Conservation (phyloP, 2,888 invertebrate genomes). For the Zhuqinia jingwanae region DNA sequence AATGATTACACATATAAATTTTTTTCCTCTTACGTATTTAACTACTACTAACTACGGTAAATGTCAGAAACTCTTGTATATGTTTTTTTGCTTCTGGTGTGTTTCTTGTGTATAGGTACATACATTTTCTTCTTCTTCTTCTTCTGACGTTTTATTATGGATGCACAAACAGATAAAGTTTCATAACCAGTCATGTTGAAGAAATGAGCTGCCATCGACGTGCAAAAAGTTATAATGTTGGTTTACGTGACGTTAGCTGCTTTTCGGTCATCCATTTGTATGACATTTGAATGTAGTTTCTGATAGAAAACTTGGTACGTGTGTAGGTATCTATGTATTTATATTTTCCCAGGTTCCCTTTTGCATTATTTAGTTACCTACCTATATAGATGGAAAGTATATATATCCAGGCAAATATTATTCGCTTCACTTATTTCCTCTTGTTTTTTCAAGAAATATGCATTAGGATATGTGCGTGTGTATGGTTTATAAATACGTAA, state of each 20-base stretch:
- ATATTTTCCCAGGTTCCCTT: background rate
- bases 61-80: conserved; percentile 16
- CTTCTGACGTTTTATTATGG: conserved; percentile 54
- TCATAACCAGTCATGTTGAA: conserved; percentile 43
- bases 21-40: conserved; percentile 12
- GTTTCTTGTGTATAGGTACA: too few species aligned
- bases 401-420: too few species aligned
- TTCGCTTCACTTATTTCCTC: too few species aligned
- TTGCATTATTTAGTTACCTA: background rate
- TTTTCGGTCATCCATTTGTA: conserved; percentile 12
- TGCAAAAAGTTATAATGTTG: background rate
- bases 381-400: too few species aligned
- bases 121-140: background rate
- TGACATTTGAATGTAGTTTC: conserved; percentile 4
- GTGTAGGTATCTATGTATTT: background rate
- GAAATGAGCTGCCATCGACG: conserved; percentile 23
- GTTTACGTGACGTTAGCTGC: conserved; percentile 7
- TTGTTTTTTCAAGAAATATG: background rate
- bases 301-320: background rate
- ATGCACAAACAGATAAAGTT: conserved; percentile 54
- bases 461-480: too few species aligned
- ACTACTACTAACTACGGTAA: background rate
- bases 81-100: background rate
- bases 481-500: too few species aligned
- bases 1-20: conserved; percentile 3